Evolutionary conservation across 2,113 vertebrate genomes (phyloP).

Genomic region (Plecotus auritus): DNA sequence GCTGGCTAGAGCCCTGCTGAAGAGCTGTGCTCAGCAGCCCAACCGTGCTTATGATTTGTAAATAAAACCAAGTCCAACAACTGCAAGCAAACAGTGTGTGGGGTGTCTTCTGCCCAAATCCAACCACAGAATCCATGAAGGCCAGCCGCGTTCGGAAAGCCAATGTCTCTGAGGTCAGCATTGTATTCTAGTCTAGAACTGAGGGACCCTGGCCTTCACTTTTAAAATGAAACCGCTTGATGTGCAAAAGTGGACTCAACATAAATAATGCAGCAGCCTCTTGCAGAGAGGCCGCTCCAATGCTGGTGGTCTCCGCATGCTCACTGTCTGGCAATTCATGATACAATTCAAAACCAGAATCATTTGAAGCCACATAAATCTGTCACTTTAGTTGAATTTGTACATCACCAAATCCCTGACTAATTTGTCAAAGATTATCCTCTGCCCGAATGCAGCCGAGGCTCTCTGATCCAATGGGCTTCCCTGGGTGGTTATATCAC

Average conservation of each 20-base stretch:
- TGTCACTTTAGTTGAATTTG: slow-evolving; percentile 82
- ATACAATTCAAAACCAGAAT: slow-evolving; percentile 80
- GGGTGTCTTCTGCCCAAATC: slow-evolving; percentile 78
- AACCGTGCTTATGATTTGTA: slow-evolving; percentile 85
- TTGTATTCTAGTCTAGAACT: slow-evolving; percentile 67
- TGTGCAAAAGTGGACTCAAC: slow-evolving; percentile 57
- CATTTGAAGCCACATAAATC: slow-evolving; percentile 82
- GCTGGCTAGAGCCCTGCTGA: slow-evolving; percentile 79
- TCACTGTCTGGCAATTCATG: slow-evolving; percentile 74
- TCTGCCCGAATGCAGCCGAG: slow-evolving; percentile 55
- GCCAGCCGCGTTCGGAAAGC: slow-evolving; percentile 65
- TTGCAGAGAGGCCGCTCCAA: slow-evolving; percentile 56
- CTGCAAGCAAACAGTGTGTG: slow-evolving; percentile 74
- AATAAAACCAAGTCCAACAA: slow-evolving; percentile 85
- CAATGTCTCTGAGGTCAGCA: neutral
- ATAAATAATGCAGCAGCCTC: slow-evolving; percentile 69
- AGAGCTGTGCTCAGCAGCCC: slow-evolving; percentile 78
- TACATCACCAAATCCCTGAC: slow-evolving; percentile 77
- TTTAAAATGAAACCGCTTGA: slow-evolving; percentile 76
- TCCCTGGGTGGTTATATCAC: slow-evolving; percentile 69
- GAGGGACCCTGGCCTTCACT: slow-evolving; percentile 3
- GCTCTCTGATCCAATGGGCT: slow-evolving; percentile 53
- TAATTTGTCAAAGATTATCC: slow-evolving; percentile 82
- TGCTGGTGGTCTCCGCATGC: slow-evolving; percentile 79
- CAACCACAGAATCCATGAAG: slow-evolving; percentile 61